Evolutionary conservation across 2,888 invertebrate genomes (phyloP).

Genomic region (Copidosoma aretas): DNA sequence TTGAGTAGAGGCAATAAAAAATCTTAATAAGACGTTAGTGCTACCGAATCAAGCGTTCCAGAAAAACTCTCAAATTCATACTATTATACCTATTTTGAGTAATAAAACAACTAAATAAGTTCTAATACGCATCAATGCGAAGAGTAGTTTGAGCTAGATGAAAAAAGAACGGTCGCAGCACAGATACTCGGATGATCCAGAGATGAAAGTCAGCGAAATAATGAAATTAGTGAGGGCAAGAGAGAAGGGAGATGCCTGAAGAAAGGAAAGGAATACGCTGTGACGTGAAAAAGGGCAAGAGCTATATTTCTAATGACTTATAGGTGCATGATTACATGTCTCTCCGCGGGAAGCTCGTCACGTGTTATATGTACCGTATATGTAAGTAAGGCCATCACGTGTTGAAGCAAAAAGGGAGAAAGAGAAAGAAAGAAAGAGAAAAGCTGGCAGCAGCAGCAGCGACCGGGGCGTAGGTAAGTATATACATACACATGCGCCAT

Average conservation of each 20-base stretch:
- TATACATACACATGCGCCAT: neutral
- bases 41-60: constrained; percentile 32
- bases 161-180: neutral
- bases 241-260: neutral
- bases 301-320: no score
- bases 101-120: constrained; percentile 17
- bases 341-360: neutral
- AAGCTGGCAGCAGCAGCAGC: constrained; percentile 15
- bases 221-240: constrained; percentile 25
- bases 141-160: neutral
- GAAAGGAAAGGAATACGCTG: neutral
- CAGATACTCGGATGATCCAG: neutral
- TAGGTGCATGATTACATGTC: neutral
- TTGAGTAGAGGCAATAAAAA: no score
- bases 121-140: neutral
- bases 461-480: neutral
- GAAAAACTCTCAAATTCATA: constrained; percentile 21
- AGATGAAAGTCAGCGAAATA: constrained; percentile 21
- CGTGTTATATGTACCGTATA: no score
- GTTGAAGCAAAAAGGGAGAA: neutral
- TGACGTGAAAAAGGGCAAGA: no score
- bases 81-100: constrained; percentile 14
- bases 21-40: neutral
- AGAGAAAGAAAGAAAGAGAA: neutral
- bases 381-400: neutral